Evolutionary conservation across 35 echinoderm and acorn worm species (phyloP).

Genomic region (Stichopus chloronotus): DNA sequence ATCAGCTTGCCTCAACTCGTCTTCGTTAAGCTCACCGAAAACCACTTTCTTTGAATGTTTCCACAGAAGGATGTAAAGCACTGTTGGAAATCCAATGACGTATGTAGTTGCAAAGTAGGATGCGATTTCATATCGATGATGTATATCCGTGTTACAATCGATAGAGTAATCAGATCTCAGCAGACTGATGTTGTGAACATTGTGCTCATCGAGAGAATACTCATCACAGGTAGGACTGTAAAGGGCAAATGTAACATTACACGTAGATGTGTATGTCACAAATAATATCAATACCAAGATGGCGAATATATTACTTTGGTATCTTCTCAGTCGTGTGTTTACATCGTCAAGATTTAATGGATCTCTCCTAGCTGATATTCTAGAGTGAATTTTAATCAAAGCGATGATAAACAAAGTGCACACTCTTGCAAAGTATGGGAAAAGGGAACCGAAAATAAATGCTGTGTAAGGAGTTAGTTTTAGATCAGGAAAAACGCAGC

Average conservation of each 20-base stretch:
- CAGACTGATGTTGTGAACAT: neutral
- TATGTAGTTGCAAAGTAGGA: conserved; percentile 40
- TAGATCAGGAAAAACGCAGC: conserved; percentile 2
- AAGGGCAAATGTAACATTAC: conserved; percentile 57
- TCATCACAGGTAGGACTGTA: conserved; percentile 24
- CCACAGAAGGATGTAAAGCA: conserved; percentile 30
- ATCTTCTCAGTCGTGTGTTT: neutral
- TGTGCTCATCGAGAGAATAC: neutral
- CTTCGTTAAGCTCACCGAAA: neutral
- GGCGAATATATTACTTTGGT: neutral
- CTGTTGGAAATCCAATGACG: conserved; percentile 53
- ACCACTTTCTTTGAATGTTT: neutral
- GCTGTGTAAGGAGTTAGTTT: conserved; percentile 1
- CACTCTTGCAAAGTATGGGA: neutral
- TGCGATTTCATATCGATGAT: conserved; percentile 20
- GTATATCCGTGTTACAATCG: conserved; percentile 21
- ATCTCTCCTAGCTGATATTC: neutral
- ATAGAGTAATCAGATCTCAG: conserved; percentile 64
- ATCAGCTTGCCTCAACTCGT: neutral
- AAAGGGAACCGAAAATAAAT: neutral
- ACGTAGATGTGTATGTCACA: conserved; percentile 49
- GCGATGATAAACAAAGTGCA: neutral
- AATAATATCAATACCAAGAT: conserved; percentile 47
- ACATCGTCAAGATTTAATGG: neutral
- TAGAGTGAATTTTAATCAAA: too few species aligned